Evolutionary conservation across 1,140 invertebrate species (phyloP).

Genomic region (Tetramorium parvispinum): DNA sequence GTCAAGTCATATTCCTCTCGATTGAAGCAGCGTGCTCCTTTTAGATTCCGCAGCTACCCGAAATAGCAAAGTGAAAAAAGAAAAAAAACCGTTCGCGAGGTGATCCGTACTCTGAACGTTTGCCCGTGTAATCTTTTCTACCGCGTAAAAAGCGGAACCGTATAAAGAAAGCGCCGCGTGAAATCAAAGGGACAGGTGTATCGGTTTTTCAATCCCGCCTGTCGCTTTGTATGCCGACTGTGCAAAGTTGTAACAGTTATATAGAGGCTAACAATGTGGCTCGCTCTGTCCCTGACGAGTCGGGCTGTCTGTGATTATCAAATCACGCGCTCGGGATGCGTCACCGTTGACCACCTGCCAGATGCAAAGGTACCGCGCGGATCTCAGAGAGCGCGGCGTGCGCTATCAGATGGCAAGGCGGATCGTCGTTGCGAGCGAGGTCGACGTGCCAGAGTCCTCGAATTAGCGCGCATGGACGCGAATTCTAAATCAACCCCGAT

Average conservation of each 20-base stretch:
- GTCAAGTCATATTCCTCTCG: not conserved
- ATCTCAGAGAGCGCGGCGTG: not conserved
- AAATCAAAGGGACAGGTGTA: constrained; percentile 46
- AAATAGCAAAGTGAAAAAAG: not conserved
- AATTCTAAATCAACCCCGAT: constrained; percentile 53
- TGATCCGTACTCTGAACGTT: not conserved
- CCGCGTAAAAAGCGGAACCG: not conserved
- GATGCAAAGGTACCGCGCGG: not conserved
- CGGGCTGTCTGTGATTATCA: constrained; percentile 9
- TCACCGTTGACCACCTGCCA: not conserved
- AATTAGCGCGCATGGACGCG: constrained; percentile 42
- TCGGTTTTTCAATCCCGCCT: constrained; percentile 44
- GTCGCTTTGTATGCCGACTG: constrained; percentile 41
- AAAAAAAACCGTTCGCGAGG: not conserved
- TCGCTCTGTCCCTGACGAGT: not conserved
- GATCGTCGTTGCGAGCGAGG: constrained; percentile 7
- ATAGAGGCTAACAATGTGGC: constrained; percentile 3
- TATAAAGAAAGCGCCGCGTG: not conserved
- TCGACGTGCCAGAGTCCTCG: constrained; percentile 44
- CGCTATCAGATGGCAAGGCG: not conserved
- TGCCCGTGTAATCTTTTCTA: not conserved
- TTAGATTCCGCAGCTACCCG: not conserved
- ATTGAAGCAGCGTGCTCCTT: not conserved
- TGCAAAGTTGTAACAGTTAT: constrained; percentile 2
- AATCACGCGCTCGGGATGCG: constrained; percentile 34